Evolutionary conservation across 1,140 invertebrate species (phyloP).

Genomic region (Cydia pomonella): DNA sequence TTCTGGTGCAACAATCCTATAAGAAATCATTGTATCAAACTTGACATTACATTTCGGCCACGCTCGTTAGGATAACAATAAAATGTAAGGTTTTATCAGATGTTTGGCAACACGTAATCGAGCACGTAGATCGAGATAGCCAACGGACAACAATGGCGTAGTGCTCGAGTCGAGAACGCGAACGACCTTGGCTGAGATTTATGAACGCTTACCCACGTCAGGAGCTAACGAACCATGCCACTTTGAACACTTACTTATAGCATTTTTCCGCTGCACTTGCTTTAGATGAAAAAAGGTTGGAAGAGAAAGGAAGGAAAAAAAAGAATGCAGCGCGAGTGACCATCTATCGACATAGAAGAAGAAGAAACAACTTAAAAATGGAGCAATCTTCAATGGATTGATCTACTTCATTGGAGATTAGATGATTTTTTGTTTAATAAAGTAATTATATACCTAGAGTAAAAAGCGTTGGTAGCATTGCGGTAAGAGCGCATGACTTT

Average conservation of each 20-base stretch:
- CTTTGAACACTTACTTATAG: background rate
- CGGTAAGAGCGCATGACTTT: too few relatives aligned
- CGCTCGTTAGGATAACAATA: conserved; percentile 14
- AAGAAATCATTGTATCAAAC: background rate
- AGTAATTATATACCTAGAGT: too few relatives aligned
- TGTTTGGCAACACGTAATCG: conserved; percentile 14
- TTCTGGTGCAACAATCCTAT: background rate
- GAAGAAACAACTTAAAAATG: too few relatives aligned
- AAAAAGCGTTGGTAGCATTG: too few relatives aligned
- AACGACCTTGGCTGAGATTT: background rate
- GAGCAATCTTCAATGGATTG: too few relatives aligned
- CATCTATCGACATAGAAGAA: too few relatives aligned
- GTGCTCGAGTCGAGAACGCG: conserved; percentile 5
- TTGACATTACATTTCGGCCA: conserved; percentile 5
- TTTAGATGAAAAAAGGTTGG: background rate
- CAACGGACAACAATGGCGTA: background rate
- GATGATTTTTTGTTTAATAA: too few relatives aligned
- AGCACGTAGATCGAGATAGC: conserved; percentile 2
- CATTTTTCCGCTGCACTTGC: background rate
- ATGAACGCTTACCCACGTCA: too few relatives aligned
- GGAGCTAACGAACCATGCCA: background rate
- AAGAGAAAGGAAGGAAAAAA: too few relatives aligned
- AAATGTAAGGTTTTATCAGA: conserved; percentile 3
- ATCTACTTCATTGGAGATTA: too few relatives aligned
- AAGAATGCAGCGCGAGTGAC: too few relatives aligned